Base-by-base conservation (phyloP, 1,140 invertebrate species). In the Diploscapter pachys region DNA sequence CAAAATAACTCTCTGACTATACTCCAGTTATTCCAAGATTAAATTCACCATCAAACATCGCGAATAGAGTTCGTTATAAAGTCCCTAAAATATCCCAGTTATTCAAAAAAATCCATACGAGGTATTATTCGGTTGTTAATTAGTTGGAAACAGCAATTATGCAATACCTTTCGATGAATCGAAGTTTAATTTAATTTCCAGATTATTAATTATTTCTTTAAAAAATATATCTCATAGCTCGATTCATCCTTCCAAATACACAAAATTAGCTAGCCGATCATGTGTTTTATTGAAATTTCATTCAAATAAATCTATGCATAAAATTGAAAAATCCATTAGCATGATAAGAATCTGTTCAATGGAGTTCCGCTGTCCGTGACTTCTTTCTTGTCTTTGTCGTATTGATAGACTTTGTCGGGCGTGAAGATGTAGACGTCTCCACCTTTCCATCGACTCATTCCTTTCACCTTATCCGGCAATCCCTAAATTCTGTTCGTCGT, bases 391-490 rank as follows among this genome's bases (percentile, higher is more conserved):
- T 67, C 66, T 48, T 65, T 56, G 61, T 74, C 54, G 63, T 74
- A 74, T n/a, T 59, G 65, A 55, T 62, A 74, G 5, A 74, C 73
- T 31, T 62, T 57, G 57, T 54, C 62, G 13, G 68, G 73, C 3
- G 73, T 74, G 66, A 57, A 74, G 4, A 74, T 49, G 48, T 68
- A 48, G 4, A 54, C 73, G 49, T 62, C 8, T 31, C 73, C 65
- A 50, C 63, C 50, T 3, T 69, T 74, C 73, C 73, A 74, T 6
- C n/a, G 52, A 49, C 56, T 62, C 54, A 74, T 65, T 4, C 73
- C 73, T 8, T 67, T 65, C 1, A 74, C 65, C n/a, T 67, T 65
- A 54, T 74, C 73, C n/a, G 73, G 73, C 2, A 74, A 62, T n/a
- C 64, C 64, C 63, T 74, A 31, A 31, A 31, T 31, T 31, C 31